phyloP scores from a whole-genome alignment of 30 jellyfish, hydroid and myxozoan genomes.

The Chrysaora quinquecirrha region DNA sequence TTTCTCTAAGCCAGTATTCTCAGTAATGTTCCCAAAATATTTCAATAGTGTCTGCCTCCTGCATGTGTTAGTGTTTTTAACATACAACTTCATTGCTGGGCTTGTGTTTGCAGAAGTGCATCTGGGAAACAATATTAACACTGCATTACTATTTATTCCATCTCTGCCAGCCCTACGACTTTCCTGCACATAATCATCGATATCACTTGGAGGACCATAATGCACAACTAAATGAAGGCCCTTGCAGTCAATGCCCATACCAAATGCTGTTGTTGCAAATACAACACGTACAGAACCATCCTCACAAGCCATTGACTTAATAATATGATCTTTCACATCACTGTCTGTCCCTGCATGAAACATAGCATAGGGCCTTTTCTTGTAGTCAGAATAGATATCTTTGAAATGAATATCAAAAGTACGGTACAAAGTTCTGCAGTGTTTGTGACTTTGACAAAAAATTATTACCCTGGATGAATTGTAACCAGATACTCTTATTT shows the following conservation, averaged over 20 bases:
- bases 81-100: background rate
- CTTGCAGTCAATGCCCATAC: background rate
- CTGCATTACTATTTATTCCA: background rate
- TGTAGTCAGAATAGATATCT: background rate
- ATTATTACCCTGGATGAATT: background rate
- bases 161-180: background rate
- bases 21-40: background rate
- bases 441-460: background rate
- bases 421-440: background rate
- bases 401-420: background rate
- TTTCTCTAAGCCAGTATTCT: background rate
- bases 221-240: background rate
- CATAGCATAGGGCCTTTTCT: background rate
- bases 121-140: background rate
- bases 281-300: background rate
- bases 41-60: background rate
- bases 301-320: background rate
- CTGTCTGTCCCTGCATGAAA: background rate
- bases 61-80: background rate
- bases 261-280: background rate
- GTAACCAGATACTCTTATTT: background rate
- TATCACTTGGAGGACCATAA: conserved; percentile 12
- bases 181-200: conserved; percentile 5
- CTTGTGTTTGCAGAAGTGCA: background rate
- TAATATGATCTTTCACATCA: background rate